Evolutionary conservation across 2,113 vertebrate genomes (phyloP).

Genomic region (Malaclemys terrapin): DNA sequence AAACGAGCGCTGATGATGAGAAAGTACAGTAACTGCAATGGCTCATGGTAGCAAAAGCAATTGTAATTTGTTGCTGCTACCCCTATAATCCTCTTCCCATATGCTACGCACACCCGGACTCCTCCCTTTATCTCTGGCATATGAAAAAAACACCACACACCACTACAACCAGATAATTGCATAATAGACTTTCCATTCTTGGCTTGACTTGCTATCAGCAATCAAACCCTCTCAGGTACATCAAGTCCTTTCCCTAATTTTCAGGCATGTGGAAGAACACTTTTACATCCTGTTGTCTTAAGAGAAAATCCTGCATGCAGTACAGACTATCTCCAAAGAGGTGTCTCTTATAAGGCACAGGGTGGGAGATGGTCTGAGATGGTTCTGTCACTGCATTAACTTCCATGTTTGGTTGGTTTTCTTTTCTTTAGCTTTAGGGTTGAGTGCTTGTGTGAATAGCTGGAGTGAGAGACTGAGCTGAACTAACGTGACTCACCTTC

Average conservation of each 20-base stretch:
- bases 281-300: background rate
- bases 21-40: background rate
- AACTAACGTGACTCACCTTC: background rate
- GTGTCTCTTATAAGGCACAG: background rate
- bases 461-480: background rate
- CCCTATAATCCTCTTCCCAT: background rate
- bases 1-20: background rate
- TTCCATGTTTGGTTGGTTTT: fast-evolving
- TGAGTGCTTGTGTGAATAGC: background rate
- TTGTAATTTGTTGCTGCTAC: background rate
- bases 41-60: background rate
- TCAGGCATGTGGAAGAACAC: background rate
- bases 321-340: background rate
- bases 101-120: background rate
- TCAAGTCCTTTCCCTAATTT: background rate
- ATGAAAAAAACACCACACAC: background rate
- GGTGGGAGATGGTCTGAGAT: background rate
- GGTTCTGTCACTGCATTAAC: background rate
- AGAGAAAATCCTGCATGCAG: background rate
- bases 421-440: background rate
- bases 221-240: background rate
- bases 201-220: background rate
- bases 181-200: background rate
- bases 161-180: background rate
- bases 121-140: background rate